These are phyloP conservation scores for Lasioglossum marginatum DNA, from an alignment of 2,888 invertebrate species.

Conservation along the genomic window DNA sequence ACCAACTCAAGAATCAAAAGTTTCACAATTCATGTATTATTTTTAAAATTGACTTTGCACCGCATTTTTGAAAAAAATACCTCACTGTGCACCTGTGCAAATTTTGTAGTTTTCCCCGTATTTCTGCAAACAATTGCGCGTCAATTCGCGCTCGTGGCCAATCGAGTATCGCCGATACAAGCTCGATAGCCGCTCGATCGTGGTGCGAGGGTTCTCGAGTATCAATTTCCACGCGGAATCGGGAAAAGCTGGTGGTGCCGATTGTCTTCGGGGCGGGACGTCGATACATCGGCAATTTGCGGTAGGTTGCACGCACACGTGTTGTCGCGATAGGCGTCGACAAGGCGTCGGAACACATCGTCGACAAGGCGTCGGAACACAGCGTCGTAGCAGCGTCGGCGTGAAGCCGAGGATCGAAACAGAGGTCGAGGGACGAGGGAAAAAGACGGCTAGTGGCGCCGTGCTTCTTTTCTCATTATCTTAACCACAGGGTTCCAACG, in stretches of 20 bases:
- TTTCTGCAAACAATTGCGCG: not conserved
- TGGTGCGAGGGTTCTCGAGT: not conserved
- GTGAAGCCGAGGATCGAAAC: not conserved
- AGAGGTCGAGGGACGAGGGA: constrained; percentile 2
- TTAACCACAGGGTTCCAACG: constrained; percentile 65
- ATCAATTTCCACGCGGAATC: not conserved
- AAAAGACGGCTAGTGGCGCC: constrained; percentile 62
- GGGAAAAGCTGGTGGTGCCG: not conserved
- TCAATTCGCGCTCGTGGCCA: not conserved
- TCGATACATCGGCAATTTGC: constrained; percentile 22
- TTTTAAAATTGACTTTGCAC: too few relatives aligned
- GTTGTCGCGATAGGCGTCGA: constrained; percentile 6
- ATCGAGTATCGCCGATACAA: not conserved
- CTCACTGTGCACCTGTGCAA: too few relatives aligned
- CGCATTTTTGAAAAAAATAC: too few relatives aligned
- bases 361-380: not conserved
- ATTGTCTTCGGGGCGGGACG: constrained; percentile 6
- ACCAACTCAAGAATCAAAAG: too few relatives aligned
- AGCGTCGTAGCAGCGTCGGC: constrained; percentile 1
- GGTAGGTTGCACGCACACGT: constrained; percentile 27
- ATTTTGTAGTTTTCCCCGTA: not conserved
- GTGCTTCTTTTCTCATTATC: constrained; percentile 72
- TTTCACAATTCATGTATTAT: too few relatives aligned
- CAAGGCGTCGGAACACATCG: not conserved
- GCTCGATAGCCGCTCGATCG: constrained; percentile 1